Percentiles rank a stretch among this genome's conserved stretches.
These are phyloP conservation scores for Eumerus sabulonum DNA, from an alignment of 2,888 invertebrate species.

Conservation along the genomic window DNA sequence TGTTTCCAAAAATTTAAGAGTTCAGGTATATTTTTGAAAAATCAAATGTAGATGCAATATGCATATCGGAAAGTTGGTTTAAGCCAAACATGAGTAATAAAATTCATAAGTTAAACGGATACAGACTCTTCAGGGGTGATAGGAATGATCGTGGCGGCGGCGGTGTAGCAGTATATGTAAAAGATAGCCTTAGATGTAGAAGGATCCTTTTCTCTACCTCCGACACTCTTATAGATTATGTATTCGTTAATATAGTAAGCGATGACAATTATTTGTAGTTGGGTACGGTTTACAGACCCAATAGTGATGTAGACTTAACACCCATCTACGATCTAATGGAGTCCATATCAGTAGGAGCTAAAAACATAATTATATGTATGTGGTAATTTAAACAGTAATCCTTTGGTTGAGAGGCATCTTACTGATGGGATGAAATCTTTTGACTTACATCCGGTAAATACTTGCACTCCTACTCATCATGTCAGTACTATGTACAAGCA, in stretches of 20 bases:
- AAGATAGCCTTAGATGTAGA: neutral
- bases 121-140: neutral
- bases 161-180: constrained; percentile 2
- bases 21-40: constrained; percentile 2
- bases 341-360: constrained; percentile 1
- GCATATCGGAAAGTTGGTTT: constrained; percentile 3
- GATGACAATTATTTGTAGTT: too few relatives aligned
- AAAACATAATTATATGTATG: neutral
- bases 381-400: too few relatives aligned
- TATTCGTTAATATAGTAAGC: too few relatives aligned
- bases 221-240: neutral
- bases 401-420: neutral
- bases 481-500: neutral
- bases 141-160: neutral
- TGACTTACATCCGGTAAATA: constrained; percentile 9
- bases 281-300: too few relatives aligned
- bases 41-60: constrained; percentile 2
- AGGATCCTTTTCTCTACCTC: neutral
- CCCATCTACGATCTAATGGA: neutral
- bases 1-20: neutral
- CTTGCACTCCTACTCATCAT: constrained; percentile 2
- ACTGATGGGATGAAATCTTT: neutral
- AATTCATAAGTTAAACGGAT: neutral
- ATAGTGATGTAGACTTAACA: too few relatives aligned
- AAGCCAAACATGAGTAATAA: constrained; percentile 1